Percentiles rank a stretch among this genome's conserved stretches.
Evolutionary conservation across 1,140 invertebrate genomes (phyloP).

Genomic region (Nebria ingens): DNA sequence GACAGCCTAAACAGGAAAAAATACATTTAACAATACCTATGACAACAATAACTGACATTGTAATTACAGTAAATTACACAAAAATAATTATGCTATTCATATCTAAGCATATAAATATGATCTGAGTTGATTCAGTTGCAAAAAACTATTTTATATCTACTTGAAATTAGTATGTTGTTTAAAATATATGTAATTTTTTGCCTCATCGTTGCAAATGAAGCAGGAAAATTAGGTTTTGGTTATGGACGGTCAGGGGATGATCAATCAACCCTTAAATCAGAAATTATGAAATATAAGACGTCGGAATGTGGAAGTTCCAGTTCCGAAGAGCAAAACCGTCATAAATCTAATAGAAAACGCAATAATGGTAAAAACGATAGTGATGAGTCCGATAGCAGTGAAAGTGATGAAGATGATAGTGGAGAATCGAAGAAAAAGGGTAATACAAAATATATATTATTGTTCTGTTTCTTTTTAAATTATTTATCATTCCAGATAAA

Average conservation of each 20-base stretch:
- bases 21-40: too few relatives aligned
- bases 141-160: too few relatives aligned
- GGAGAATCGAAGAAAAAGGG: not conserved
- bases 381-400: not conserved
- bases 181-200: not conserved
- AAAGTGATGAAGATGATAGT: not conserved
- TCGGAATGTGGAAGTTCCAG: not conserved
- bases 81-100: too few relatives aligned
- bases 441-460: not conserved
- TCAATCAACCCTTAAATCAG: not conserved
- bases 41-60: too few relatives aligned
- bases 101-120: too few relatives aligned
- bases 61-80: too few relatives aligned
- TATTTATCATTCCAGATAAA: too few relatives aligned
- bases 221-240: not conserved
- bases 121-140: too few relatives aligned
- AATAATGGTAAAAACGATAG: not conserved
- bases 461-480: too few relatives aligned
- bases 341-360: not conserved
- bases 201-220: not conserved
- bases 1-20: too few relatives aligned
- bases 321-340: not conserved
- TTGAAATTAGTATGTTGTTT: too few relatives aligned
- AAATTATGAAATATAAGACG: not conserved
- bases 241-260: not conserved